phyloP scores from a whole-genome alignment of 2,888 invertebrate species.

The Drosophila neotestacea region DNA sequence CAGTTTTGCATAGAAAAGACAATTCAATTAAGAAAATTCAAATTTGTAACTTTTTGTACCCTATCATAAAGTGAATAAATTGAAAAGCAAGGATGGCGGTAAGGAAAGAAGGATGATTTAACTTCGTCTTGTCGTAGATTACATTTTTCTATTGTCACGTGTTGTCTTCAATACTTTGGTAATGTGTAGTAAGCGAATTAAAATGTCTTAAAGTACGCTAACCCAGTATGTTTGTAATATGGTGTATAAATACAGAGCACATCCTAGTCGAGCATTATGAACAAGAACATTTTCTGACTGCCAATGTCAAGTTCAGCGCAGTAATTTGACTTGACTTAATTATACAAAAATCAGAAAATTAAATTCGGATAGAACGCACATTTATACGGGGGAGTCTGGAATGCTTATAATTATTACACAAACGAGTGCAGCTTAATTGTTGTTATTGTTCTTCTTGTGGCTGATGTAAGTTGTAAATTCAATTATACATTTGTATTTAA shows the following conservation, averaged over 20 bases:
- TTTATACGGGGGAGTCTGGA: slow-evolving; percentile 1
- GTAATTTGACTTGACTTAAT: slow-evolving; percentile 61
- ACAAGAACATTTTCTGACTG: background rate
- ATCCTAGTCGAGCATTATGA: background rate
- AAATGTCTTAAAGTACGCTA: too few relatives aligned
- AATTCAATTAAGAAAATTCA: slow-evolving; percentile 9
- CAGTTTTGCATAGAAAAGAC: slow-evolving; percentile 22
- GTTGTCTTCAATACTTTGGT: too few relatives aligned
- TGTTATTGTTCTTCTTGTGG: slow-evolving; percentile 4
- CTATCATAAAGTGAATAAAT: background rate
- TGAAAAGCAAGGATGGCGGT: too few relatives aligned
- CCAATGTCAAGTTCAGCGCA: slow-evolving; percentile 58
- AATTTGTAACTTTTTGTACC: slow-evolving; percentile 12
- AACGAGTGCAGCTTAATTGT: slow-evolving; percentile 25
- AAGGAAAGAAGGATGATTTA: too few relatives aligned
- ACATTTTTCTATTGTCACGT: too few relatives aligned
- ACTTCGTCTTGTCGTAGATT: too few relatives aligned
- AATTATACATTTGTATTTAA: slow-evolving; percentile 10
- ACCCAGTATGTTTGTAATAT: background rate
- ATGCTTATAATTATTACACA: slow-evolving; percentile 4
- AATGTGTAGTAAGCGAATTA: too few relatives aligned
- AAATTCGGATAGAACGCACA: slow-evolving; percentile 17
- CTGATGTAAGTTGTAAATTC: slow-evolving; percentile 12
- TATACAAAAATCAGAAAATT: slow-evolving; percentile 35
- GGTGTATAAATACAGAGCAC: slow-evolving; percentile 2